phyloP scores from a whole-genome alignment of 2,113 vertebrate species.

The Antechinus flavipes region DNA sequence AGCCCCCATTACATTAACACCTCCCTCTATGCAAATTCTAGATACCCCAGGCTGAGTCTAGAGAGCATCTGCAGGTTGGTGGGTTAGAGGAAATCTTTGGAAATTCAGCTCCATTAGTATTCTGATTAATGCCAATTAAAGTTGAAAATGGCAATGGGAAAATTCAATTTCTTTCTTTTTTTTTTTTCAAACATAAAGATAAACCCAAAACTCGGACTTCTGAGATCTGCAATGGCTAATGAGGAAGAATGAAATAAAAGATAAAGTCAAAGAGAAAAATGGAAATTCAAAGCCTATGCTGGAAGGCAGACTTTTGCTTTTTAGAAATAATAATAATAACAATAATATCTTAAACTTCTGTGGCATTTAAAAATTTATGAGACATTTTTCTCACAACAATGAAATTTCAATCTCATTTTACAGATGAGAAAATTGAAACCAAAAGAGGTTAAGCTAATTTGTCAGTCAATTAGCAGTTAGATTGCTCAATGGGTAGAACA shows the following conservation, averaged over 20 bases:
- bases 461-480: neutral
- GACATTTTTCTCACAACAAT: neutral
- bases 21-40: rapidly evolving
- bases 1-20: too few species aligned
- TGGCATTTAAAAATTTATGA: neutral
- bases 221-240: neutral
- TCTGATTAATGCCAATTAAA: slow-evolving; percentile 42
- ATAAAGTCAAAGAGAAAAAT: neutral
- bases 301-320: rapidly evolving
- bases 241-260: neutral
- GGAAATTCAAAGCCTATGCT: neutral
- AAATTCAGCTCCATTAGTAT: neutral
- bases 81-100: neutral
- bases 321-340: slow-evolving; percentile 1
- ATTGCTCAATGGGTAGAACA: neutral
- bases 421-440: neutral
- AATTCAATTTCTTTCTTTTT: slow-evolving; percentile 44
- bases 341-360: neutral
- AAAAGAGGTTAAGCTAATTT: neutral
- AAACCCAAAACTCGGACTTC: neutral
- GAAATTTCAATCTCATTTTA: neutral
- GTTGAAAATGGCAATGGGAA: neutral
- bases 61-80: neutral
- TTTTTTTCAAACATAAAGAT: slow-evolving; percentile 31
- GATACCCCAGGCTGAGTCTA: neutral